phyloP scores from a whole-genome alignment of 2,113 vertebrate genomes.

The Cathartes aura region DNA sequence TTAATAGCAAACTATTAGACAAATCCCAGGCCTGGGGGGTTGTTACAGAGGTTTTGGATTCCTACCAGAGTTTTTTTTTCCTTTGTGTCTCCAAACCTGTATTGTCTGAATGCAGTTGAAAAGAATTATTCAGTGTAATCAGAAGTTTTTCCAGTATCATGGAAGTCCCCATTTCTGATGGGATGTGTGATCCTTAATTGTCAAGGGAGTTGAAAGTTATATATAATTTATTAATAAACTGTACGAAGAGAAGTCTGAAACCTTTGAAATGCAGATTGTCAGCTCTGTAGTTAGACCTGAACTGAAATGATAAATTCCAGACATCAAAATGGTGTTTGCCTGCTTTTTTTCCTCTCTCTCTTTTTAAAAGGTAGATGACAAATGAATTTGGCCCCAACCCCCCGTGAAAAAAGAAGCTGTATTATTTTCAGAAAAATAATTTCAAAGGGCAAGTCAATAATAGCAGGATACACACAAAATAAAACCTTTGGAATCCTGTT shows the following conservation, averaged over 20 bases:
- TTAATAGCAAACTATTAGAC: slow-evolving; percentile 27
- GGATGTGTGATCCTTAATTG: not conserved
- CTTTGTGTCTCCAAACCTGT: not conserved
- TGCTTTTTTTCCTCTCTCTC: not conserved
- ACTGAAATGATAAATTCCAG: not conserved
- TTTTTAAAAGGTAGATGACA: not conserved
- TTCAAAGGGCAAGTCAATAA: slow-evolving; percentile 48
- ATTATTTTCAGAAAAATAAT: slow-evolving; percentile 39
- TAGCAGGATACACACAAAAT: slow-evolving; percentile 34
- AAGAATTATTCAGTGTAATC: not conserved
- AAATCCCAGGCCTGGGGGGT: slow-evolving; percentile 10
- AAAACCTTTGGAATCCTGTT: slow-evolving; percentile 53
- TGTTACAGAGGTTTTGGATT: slow-evolving; percentile 19
- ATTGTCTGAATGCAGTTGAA: not conserved
- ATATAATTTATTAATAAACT: not conserved
- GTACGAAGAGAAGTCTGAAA: not conserved
- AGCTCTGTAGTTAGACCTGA: not conserved
- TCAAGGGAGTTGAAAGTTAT: not conserved
- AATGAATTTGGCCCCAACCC: not conserved
- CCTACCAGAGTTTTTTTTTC: not conserved
- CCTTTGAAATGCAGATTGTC: not conserved
- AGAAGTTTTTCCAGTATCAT: not conserved
- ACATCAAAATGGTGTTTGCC: not conserved
- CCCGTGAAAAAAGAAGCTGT: not conserved
- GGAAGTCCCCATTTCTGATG: not conserved